Conservation (phyloP, 2,888 invertebrate genomes). For the Leistus spinibarbis region DNA sequence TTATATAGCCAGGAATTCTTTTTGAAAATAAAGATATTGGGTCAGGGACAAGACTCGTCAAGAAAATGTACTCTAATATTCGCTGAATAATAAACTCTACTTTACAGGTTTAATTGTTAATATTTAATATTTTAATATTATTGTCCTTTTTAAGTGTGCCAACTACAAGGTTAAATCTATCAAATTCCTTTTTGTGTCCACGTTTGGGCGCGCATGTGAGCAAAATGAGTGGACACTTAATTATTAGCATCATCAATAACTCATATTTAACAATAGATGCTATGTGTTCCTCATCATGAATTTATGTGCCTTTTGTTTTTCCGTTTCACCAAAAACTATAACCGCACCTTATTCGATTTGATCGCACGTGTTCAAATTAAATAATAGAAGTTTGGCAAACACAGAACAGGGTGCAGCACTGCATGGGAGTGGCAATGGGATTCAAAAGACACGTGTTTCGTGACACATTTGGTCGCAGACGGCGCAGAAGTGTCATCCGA, state of each 20-base stretch:
- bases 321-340: background rate
- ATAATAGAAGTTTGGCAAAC: background rate
- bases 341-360: background rate
- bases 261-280: background rate
- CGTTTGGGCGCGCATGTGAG: background rate
- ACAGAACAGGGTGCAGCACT: background rate
- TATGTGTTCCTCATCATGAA: background rate
- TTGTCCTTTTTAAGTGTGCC: no score
- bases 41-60: no score
- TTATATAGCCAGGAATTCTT: background rate
- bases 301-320: background rate
- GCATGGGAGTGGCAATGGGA: background rate
- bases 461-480: no score
- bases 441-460: background rate
- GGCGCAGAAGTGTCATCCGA: no score
- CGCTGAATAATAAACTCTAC: no score
- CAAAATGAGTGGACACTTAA: background rate
- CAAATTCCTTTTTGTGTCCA: no score
- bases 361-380: background rate
- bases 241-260: background rate
- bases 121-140: no score
- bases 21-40: background rate
- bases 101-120: no score
- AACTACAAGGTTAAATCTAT: no score
- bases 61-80: no score